Base-by-base conservation (phyloP, 1,140 invertebrate species). In the Phocides pigmalion region DNA sequence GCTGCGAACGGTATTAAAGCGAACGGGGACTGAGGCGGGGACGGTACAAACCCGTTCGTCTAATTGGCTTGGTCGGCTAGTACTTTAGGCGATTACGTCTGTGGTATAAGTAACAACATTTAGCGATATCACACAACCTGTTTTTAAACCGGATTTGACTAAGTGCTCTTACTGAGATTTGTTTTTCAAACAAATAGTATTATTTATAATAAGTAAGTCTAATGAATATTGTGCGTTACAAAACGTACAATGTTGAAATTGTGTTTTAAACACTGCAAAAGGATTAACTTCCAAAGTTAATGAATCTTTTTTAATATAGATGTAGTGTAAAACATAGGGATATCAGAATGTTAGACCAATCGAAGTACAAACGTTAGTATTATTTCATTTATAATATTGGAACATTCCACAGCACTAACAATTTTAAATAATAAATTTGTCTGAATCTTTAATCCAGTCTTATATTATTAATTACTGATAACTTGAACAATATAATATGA, bases 401-500 rank as follows among this genome's bases (percentile, higher is more conserved):
- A 41, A 54, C 51, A 54, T 54, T 54, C 51, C 47, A 61, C 16
- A 58, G 20, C 15, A 67, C 44, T 47, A 4, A 16, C 41, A 0
- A 5, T 44, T 20, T 19, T 11, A 44, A 17, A 0, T 20, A 44
- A 19, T 6, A 58, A 63, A 62, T 70, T 44, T 41, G 25, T 42
- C 56, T 53, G 51, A 28, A 8, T 28, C 59, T 70, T 61, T 64
- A 53, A 53, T 58, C 25, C 32, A 35, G 3, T 35, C 20, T 15
- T 28, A 25, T 49, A 0, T 49, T 19, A 28, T 28, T n/a, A n/a
- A n/a, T n/a, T n/a, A n/a, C n/a, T n/a, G n/a, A n/a, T n/a, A n/a
- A n/a, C n/a, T n/a, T n/a, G n/a, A n/a, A n/a, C n/a, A n/a, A n/a
- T n/a, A n/a, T n/a, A n/a, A n/a, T n/a, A n/a, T n/a, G n/a, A n/a